phyloP scores from a whole-genome alignment of 2,797 vertebrate species.

The Neosilurus hyrtlii region DNA sequence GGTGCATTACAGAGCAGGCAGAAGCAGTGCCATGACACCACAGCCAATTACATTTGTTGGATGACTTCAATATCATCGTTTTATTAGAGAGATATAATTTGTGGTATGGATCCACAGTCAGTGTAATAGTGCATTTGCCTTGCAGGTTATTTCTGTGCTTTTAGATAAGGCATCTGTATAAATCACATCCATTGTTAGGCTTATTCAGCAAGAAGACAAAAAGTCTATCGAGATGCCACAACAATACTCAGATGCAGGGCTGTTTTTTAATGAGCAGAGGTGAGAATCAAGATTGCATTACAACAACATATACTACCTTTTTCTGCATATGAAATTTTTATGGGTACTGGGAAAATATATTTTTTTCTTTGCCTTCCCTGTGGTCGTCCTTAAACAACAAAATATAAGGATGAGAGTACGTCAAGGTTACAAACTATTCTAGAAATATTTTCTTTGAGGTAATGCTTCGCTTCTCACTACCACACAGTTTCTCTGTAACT shows the following conservation, averaged over 20 bases:
- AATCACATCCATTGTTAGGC: slow-evolving; percentile 56
- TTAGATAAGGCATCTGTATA: slow-evolving; percentile 66
- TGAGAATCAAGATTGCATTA: slow-evolving; percentile 21
- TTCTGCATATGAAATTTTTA: background rate
- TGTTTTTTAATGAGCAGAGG: slow-evolving; percentile 25
- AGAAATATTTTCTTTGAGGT: slow-evolving; percentile 61
- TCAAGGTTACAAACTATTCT: slow-evolving; percentile 54
- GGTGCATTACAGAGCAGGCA: slow-evolving; percentile 45
- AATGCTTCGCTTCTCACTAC: slow-evolving; percentile 39
- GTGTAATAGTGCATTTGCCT: slow-evolving; percentile 56
- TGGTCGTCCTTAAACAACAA: background rate
- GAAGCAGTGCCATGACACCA: slow-evolving; percentile 57
- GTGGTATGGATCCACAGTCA: slow-evolving; percentile 68
- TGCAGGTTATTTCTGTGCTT: slow-evolving; percentile 61
- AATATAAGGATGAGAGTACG: background rate
- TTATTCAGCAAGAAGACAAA: slow-evolving; percentile 19
- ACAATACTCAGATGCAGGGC: background rate
- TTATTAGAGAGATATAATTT: slow-evolving; percentile 69
- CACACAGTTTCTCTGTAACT: slow-evolving; percentile 49
- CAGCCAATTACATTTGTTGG: slow-evolving; percentile 72
- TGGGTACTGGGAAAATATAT: background rate
- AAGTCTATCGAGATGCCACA: slow-evolving; percentile 15
- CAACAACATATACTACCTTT: background rate
- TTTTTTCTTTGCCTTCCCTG: background rate
- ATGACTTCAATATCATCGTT: slow-evolving; percentile 73